These are phyloP conservation scores for Pristionchus japonicus DNA, from an alignment of 2,888 invertebrate genomes.

Conservation along the genomic window DNA sequence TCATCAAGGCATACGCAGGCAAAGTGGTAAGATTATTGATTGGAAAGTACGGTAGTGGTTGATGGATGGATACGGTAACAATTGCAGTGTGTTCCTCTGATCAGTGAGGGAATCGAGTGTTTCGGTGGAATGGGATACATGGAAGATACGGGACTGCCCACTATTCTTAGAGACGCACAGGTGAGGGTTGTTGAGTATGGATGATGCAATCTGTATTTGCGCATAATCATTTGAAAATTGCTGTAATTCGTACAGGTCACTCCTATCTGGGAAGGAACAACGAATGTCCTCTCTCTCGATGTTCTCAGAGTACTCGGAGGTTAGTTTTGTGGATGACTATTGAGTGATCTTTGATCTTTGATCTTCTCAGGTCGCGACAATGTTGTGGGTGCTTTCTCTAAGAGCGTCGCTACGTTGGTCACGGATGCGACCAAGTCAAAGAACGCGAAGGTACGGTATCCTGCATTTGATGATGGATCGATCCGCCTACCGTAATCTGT, in stretches of 20 bases:
- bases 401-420: background rate
- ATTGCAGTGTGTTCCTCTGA: conserved; percentile 76
- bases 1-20: conserved; percentile 79
- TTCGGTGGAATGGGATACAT: conserved; percentile 81
- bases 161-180: conserved; percentile 79
- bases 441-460: conserved; percentile 18
- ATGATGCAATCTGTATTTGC: too few species aligned
- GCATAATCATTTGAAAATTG: background rate
- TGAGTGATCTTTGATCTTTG: conserved; percentile 23
- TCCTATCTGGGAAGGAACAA: conserved; percentile 81
- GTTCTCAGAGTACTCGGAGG: conserved; percentile 77
- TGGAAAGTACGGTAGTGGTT: background rate
- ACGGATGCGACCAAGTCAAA: background rate
- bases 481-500: background rate
- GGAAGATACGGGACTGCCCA: conserved; percentile 80
- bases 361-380: conserved; percentile 37
- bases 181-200: too few species aligned
- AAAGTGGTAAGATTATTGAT: conserved; percentile 76
- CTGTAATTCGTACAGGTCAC: conserved; percentile 76
- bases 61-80: background rate
- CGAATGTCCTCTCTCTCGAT: conserved; percentile 79
- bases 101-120: conserved; percentile 79
- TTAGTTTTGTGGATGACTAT: background rate
- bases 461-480: background rate
- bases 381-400: conserved; percentile 18